Evolutionary conservation across 2,888 invertebrate species (phyloP), one percentile per base, ranked within the genome.

Genomic region (Sinopyrophorus schimmeli): DNA sequence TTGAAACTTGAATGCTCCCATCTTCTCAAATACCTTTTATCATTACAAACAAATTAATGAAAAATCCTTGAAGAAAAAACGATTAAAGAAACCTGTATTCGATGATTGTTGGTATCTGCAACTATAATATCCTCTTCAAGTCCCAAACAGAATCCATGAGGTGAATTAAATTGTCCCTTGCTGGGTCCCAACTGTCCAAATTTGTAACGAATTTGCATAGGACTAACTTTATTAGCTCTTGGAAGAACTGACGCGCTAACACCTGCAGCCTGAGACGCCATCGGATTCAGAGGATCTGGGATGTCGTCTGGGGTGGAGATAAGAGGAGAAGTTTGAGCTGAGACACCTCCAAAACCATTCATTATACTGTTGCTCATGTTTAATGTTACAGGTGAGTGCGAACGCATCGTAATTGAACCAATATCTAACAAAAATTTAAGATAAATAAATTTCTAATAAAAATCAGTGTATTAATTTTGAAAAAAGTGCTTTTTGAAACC

Each of bases 101-200:
- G 87, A 77, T 97, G 96, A 73, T 96, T 96, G 71, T 96, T 94
- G 3, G 96, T 96, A 71, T 96, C 92, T 26, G 95, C 96, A 12
- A 96, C 95, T 64, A 96, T 90, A 59, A 97, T 95, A 68, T 96
- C 95, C 72, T 96, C 95, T 66, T 95, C 94, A 39, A 87, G 81
- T 20, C 96, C 95, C 55, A 97, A 80, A 68, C 96, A 97, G 74
- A 97, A 97, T 30, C 96, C 96, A 74, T 97, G 96, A 0, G 96
- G 96, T 0, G 96, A 95, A 75, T 94, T 95, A 67, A 97, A 96
- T 75, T 96, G 95, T 11, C 92, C 90, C 70, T 92, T 92, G 53
- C 88, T 88, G 16, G 92, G 89, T 16, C 96, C 96, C 57, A 96
- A 78, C 63, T 92, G 92, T 6, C 96, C 96, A 74, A 96, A 96